Conservation (phyloP, 2,113 vertebrate species). For the Atrichornis clamosus region DNA sequence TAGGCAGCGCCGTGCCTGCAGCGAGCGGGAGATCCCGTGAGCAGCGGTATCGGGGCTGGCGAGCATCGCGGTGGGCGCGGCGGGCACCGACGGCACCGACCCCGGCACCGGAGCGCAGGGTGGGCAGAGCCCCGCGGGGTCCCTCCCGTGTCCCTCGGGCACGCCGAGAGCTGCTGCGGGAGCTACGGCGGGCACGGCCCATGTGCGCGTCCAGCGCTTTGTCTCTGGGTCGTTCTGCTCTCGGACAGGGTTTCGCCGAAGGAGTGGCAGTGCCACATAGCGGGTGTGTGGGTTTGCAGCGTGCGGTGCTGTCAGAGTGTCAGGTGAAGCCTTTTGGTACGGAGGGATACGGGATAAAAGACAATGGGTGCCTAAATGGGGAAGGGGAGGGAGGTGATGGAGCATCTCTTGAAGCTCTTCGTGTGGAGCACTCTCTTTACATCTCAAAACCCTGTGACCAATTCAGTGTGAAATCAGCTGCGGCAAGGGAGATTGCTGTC, state of each 20-base stretch:
- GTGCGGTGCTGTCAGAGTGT: background rate
- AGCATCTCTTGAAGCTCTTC: too few species aligned
- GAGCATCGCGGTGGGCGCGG: background rate
- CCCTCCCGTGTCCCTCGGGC: too few species aligned
- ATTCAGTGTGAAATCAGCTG: background rate
- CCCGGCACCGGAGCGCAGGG: background rate
- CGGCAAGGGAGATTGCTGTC: background rate
- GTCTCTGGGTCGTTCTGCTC: background rate
- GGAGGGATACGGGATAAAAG: rapidly evolving
- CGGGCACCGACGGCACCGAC: background rate
- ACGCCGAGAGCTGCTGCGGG: background rate
- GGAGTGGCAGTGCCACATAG: background rate
- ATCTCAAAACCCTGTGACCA: background rate
- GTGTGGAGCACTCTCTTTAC: rapidly evolving
- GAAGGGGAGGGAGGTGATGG: rapidly evolving
- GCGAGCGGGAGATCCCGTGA: background rate
- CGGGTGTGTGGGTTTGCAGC: rapidly evolving
- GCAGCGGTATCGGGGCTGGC: background rate
- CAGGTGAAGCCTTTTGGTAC: rapidly evolving
- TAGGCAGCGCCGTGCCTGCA: background rate
- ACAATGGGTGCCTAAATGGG: too few species aligned
- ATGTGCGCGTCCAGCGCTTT: background rate
- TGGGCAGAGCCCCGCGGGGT: background rate
- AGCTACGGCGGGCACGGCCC: background rate
- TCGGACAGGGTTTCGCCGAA: rapidly evolving